Evolutionary conservation across 2,113 vertebrate species (phyloP), one percentile per base, ranked within the genome.

Genomic region (Vireo altiloquus): DNA sequence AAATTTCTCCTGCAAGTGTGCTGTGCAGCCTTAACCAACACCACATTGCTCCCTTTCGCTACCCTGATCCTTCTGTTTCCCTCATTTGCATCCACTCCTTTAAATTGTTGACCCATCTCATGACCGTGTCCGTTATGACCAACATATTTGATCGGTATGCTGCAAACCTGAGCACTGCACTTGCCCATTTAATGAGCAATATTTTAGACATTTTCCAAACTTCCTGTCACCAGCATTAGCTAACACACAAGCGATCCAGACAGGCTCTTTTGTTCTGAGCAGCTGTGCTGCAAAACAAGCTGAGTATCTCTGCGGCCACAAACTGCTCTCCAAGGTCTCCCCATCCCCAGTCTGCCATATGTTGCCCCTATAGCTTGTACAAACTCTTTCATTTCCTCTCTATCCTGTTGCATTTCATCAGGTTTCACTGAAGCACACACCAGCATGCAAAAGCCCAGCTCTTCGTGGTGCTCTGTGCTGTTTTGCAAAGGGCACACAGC

Each of bases 151-250:
- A 92, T 61, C 49, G 24, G 89, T 30, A 28, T 83, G 81, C 39
- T 91, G 76, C 19, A 3, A 94, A 90, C 87, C 87, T 61, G 81
- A 86, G 70, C 53, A 54, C 53, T 78, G 77, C 87, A 60, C 66
- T 94, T 52, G n/a, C 78, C 61, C 70, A 65, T 87, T 89, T 91
- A 89, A 94, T 87, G 87, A 95, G 91, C 91, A 91, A 79, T 91
- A 95, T 97, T 96, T 95, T 84, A 95, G 87, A 91, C 85, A 61
- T 74, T 95, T 89, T 89, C 93, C 95, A 95, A 97, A 94, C 77
- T 95, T 91, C 91, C 89, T 89, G 84, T 95, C 95, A 95, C 89
- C 91, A 95, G 61, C 91, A 84, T 96, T 87, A 91, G 70, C 94
- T 91, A 89, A 94, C 89, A 92, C 83, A 72, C 31, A 2, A 86